phyloP scores from a whole-genome alignment of 1,140 invertebrate genomes.

The Tetramorium parvispinum region DNA sequence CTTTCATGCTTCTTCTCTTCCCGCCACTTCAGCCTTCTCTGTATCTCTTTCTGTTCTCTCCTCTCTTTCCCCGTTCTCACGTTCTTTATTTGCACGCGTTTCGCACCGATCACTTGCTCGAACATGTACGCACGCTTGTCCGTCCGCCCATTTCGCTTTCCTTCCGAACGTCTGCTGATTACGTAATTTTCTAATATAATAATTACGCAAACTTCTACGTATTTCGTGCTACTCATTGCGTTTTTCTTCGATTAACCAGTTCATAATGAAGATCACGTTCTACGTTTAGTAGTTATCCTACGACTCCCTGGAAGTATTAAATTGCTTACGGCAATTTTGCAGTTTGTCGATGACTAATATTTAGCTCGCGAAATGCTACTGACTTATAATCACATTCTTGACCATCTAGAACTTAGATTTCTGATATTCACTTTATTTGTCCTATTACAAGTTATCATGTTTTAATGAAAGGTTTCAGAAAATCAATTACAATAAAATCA shows the following conservation, averaged over 20 bases:
- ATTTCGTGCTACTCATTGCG: neutral
- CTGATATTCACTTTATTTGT: neutral
- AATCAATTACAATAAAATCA: neutral
- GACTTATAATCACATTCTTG: neutral
- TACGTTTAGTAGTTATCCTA: conserved; percentile 4
- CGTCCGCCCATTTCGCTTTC: conserved; percentile 34
- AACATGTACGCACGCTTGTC: neutral
- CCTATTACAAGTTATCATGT: neutral
- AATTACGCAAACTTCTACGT: neutral
- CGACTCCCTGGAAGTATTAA: neutral
- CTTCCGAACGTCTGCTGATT: neutral
- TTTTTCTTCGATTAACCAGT: conserved; percentile 22
- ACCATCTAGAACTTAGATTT: neutral
- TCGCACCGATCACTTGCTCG: conserved; percentile 34
- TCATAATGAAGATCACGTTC: conserved; percentile 32
- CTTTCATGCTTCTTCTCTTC: conserved; percentile 5
- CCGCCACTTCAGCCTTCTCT: neutral
- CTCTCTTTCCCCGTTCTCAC: conserved; percentile 36
- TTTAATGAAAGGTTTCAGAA: neutral
- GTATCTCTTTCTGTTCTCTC: neutral
- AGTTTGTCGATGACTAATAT: neutral
- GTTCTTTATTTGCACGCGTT: conserved; percentile 55
- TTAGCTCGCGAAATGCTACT: neutral
- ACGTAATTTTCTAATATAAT: conserved; percentile 35
- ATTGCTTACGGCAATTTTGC: neutral